A percentile compares a stretch with the other conserved stretches of the same genome.
These are phyloP conservation scores for Spea hammondii DNA, from an alignment of 2,797 vertebrate genomes.

Conservation along the genomic window DNA sequence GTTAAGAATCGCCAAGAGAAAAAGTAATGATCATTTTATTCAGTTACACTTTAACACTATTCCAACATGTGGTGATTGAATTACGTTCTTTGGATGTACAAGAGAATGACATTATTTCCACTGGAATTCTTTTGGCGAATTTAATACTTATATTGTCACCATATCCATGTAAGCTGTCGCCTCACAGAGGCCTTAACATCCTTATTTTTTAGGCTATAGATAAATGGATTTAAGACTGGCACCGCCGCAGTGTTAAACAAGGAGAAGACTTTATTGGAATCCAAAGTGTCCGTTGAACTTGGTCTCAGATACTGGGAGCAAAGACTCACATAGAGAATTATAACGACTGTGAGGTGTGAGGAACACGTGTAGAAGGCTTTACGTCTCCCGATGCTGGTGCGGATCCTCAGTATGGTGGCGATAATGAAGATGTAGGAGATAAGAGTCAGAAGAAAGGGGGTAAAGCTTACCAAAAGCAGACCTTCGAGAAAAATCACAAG, in stretches of 20 bases:
- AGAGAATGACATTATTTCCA: background rate
- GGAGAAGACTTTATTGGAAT: slow-evolving; percentile 43
- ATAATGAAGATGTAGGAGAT: slow-evolving; percentile 47
- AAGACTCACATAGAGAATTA: slow-evolving; percentile 33
- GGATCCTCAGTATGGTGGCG: slow-evolving; percentile 39
- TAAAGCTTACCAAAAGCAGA: slow-evolving; percentile 27
- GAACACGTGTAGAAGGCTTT: slow-evolving; percentile 51
- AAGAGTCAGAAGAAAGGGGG: slow-evolving; percentile 31
- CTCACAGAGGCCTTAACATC: slow-evolving; percentile 31
- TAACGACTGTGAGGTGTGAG: slow-evolving; percentile 45
- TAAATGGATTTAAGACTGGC: slow-evolving; percentile 38
- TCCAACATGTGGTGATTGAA: background rate
- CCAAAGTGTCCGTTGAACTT: slow-evolving; percentile 38
- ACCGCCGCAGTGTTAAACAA: slow-evolving; percentile 43
- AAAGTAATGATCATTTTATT: too few species aligned
- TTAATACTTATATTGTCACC: slow-evolving; percentile 1
- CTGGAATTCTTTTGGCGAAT: background rate
- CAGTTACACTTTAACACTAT: too few species aligned
- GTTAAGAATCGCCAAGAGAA: too few species aligned
- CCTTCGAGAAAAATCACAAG: slow-evolving; percentile 27
- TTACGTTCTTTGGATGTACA: background rate
- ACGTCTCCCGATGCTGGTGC: slow-evolving; percentile 12
- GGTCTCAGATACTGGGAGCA: slow-evolving; percentile 42
- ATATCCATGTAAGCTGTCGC: slow-evolving; percentile 18
- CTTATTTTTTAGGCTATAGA: slow-evolving; percentile 46